These are phyloP conservation scores for Spisula solida DNA, from an alignment of 2,888 invertebrate genomes.

Conservation along the genomic window DNA sequence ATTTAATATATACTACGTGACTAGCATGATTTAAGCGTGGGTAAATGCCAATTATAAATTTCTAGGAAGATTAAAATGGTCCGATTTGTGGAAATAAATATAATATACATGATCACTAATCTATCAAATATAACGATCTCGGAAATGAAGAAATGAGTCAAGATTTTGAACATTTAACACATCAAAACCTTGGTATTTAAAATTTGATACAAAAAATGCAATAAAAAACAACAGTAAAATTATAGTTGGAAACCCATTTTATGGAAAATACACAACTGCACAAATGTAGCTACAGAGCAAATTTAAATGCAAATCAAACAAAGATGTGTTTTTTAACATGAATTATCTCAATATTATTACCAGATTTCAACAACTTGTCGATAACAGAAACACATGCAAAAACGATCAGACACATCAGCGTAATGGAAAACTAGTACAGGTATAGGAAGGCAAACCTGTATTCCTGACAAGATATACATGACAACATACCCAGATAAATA, in stretches of 20 bases:
- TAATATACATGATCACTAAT: too few species aligned
- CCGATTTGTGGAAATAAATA: too few species aligned
- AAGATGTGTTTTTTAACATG: not conserved
- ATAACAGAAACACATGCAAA: constrained; percentile 4
- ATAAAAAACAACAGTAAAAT: too few species aligned
- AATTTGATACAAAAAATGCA: not conserved
- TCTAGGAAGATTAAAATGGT: not conserved
- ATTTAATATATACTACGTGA: not conserved
- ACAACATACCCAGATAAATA: not conserved
- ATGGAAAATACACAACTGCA: too few species aligned
- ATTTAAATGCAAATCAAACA: not conserved
- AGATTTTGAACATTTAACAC: not conserved
- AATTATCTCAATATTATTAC: not conserved
- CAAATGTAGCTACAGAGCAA: not conserved
- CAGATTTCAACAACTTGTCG: constrained; percentile 19
- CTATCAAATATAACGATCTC: not conserved
- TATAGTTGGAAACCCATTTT: too few species aligned
- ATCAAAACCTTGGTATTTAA: not conserved
- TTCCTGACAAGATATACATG: constrained; percentile 7
- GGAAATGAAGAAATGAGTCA: not conserved
- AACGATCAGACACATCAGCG: not conserved
- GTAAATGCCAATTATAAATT: not conserved
- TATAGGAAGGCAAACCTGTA: constrained; percentile 6
- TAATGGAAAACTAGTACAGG: not conserved
- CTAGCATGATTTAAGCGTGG: not conserved